A percentile compares a stretch with the other conserved stretches of the same genome.
Evolutionary conservation across 2,888 invertebrate species (phyloP).

Genomic region (Ormia ochracea): DNA sequence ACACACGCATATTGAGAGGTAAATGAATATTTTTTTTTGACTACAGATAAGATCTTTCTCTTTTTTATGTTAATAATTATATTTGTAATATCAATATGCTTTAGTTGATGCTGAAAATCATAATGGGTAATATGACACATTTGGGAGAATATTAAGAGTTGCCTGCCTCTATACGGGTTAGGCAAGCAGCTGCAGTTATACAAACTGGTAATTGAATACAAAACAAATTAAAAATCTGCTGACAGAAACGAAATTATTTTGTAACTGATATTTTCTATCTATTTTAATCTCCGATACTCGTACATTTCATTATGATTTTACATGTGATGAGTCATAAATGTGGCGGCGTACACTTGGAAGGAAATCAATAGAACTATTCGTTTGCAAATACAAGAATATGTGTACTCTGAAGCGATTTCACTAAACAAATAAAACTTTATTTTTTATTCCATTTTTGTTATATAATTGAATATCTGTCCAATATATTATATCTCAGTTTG

Average conservation of each 20-base stretch:
- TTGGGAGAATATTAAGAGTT: background rate
- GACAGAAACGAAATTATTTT: background rate
- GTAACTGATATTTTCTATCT: conserved; percentile 6
- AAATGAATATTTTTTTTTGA: background rate
- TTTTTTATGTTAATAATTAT: background rate
- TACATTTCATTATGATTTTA: too few relatives aligned
- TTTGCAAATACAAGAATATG: too few relatives aligned
- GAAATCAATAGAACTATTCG: too few relatives aligned
- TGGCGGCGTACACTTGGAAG: too few relatives aligned
- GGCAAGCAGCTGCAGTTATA: background rate
- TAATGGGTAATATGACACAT: conserved; percentile 21
- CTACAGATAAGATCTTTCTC: conserved; percentile 1
- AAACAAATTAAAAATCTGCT: background rate
- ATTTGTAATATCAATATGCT: conserved; percentile 8
- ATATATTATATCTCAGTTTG: too few relatives aligned
- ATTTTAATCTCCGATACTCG: background rate
- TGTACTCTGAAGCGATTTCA: too few relatives aligned
- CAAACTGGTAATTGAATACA: background rate
- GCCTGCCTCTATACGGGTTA: conserved; percentile 47
- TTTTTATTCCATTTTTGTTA: too few relatives aligned
- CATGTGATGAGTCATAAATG: too few relatives aligned
- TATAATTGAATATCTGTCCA: too few relatives aligned
- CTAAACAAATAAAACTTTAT: too few relatives aligned
- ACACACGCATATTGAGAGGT: too few relatives aligned
- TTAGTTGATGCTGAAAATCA: background rate